A percentile compares a stretch with the other conserved stretches of the same genome.
Evolutionary conservation across 2,113 vertebrate genomes (phyloP).

Genomic region (Casuarius casuarius): DNA sequence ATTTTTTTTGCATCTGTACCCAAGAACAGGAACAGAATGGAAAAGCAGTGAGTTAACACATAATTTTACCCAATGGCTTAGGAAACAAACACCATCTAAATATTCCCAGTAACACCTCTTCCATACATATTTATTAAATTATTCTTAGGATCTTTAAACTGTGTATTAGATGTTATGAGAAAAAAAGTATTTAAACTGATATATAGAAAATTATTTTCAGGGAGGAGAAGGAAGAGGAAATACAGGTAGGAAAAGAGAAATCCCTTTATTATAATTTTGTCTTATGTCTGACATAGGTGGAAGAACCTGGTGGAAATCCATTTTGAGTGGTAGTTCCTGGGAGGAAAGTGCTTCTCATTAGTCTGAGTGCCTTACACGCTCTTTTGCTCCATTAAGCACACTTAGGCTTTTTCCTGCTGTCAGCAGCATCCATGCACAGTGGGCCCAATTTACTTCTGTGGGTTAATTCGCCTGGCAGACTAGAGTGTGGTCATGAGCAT

Average conservation of each 20-base stretch:
- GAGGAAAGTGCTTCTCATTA: not conserved
- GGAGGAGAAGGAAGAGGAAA: not conserved
- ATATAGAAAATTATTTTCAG: not conserved
- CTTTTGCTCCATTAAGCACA: not conserved
- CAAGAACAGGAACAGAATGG: not conserved
- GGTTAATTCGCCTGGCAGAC: not conserved
- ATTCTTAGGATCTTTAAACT: not conserved
- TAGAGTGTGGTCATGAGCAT: not conserved
- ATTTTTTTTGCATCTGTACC: not conserved
- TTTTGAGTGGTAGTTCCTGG: not conserved
- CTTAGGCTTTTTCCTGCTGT: not conserved
- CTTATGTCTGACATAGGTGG: not conserved
- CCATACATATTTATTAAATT: not conserved
- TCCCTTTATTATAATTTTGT: not conserved
- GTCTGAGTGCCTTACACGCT: rapidly evolving
- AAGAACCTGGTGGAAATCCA: not conserved
- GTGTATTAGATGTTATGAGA: not conserved
- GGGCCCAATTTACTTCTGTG: not conserved
- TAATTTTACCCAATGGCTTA: not conserved
- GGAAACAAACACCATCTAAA: not conserved
- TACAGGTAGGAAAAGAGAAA: not conserved
- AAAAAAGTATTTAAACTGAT: not conserved
- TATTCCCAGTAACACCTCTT: not conserved
- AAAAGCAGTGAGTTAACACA: not conserved
- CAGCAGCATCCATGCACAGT: not conserved